A percentile compares a stretch with the other conserved stretches of the same genome.
These are phyloP conservation scores for Pluvianellus socialis DNA, from an alignment of 2,113 vertebrate species.

Conservation along the genomic window DNA sequence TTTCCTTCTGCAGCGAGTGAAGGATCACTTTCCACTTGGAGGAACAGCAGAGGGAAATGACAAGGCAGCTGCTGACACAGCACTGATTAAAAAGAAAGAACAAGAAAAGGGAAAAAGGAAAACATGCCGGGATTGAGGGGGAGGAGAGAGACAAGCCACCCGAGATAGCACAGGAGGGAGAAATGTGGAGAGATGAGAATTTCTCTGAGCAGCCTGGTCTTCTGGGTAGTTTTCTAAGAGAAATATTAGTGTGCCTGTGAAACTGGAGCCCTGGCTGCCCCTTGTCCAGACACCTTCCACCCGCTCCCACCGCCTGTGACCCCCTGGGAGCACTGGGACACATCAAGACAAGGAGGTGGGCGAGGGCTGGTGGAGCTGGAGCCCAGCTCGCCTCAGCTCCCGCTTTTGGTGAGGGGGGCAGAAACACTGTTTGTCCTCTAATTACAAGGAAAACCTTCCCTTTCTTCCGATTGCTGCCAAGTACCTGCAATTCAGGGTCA, in stretches of 20 bases:
- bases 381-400: background rate
- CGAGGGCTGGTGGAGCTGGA: background rate
- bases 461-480: background rate
- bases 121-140: background rate
- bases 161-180: background rate
- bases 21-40: conserved; percentile 49
- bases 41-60: conserved; percentile 34
- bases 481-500: background rate
- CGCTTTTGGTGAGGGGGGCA: background rate
- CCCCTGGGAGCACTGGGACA: background rate
- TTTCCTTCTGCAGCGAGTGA: conserved; percentile 26
- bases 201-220: background rate
- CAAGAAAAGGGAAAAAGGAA: background rate
- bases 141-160: background rate
- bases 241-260: background rate
- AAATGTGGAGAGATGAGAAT: background rate
- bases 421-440: background rate
- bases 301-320: fast-evolving
- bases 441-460: background rate
- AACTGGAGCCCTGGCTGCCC: background rate
- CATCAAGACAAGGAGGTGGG: background rate
- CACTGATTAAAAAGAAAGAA: conserved; percentile 21
- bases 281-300: background rate
- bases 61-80: conserved; percentile 55
- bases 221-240: background rate